Percentiles rank a stretch among this genome's conserved stretches.
Conservation (phyloP, 2,888 invertebrate species). For the Hirudinaria manillensis region DNA sequence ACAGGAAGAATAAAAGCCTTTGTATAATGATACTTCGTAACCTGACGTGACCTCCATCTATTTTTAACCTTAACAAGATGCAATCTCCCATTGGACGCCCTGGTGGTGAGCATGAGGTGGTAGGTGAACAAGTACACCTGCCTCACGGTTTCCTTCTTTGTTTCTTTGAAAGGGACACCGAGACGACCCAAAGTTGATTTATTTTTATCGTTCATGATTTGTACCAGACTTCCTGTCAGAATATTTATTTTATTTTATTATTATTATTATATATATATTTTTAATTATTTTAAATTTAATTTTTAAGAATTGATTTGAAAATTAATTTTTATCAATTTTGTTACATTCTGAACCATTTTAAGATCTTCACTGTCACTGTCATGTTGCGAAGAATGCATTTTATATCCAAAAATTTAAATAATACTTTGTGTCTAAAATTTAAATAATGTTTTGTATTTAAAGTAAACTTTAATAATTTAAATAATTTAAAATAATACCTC, state of each 20-base stretch:
- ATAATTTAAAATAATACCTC: too few species aligned
- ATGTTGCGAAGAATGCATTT: too few species aligned
- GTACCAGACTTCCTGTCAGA: conserved; percentile 67
- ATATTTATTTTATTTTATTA: not conserved
- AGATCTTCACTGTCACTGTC: too few species aligned
- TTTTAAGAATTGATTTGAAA: not conserved
- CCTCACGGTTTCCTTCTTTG: conserved; percentile 66
- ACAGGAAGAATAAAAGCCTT: too few species aligned
- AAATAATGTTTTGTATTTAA: too few species aligned
- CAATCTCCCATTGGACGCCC: conserved; percentile 73
- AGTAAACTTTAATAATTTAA: too few species aligned
- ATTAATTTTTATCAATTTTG: not conserved
- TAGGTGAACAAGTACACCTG: conserved; percentile 87
- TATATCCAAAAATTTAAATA: too few species aligned
- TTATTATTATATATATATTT: not conserved
- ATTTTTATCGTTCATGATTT: conserved; percentile 64
- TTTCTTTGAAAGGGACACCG: conserved; percentile 50
- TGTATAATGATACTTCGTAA: too few species aligned
- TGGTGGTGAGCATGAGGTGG: conserved; percentile 76
- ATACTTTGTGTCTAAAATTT: too few species aligned
- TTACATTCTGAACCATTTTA: too few species aligned
- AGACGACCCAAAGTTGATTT: conserved; percentile 61
- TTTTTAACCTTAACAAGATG: conserved; percentile 69
- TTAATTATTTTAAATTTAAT: not conserved
- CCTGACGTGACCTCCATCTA: too few species aligned